Conservation (phyloP, 2,797 vertebrate species). For the Acanthurus tractus region DNA sequence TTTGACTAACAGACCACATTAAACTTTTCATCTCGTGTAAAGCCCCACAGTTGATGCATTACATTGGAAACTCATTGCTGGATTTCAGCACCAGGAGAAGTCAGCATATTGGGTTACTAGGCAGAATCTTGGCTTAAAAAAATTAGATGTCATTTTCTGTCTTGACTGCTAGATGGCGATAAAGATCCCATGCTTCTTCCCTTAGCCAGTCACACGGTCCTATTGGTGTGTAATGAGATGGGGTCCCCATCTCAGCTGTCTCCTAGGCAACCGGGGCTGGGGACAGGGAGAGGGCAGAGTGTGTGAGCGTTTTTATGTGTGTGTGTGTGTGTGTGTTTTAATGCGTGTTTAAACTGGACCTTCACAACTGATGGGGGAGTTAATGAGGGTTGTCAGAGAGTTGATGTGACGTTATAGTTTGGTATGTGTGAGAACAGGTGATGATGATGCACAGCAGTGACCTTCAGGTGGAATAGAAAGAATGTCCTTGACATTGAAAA, state of each 20-base stretch:
- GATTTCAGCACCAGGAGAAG: slow-evolving; percentile 55
- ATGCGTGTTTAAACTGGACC: slow-evolving; percentile 52
- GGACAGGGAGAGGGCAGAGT: slow-evolving; percentile 78
- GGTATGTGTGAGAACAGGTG: slow-evolving; percentile 10
- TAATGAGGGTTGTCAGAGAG: slow-evolving; percentile 44
- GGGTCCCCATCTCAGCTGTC: slow-evolving; percentile 80
- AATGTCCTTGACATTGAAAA: slow-evolving; percentile 56
- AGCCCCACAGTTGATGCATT: slow-evolving; percentile 10
- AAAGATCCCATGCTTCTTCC: slow-evolving; percentile 34
- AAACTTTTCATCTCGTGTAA: slow-evolving; percentile 36
- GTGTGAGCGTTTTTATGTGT: slow-evolving; percentile 43
- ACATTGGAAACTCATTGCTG: slow-evolving; percentile 62
- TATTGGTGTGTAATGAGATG: slow-evolving; percentile 71
- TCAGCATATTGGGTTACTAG: slow-evolving; percentile 82
- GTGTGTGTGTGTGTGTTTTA: slow-evolving; percentile 33
- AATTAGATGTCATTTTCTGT: slow-evolving; percentile 8
- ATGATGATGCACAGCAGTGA: slow-evolving; percentile 54
- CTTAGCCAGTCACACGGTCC: slow-evolving; percentile 61
- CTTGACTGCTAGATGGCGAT: slow-evolving; percentile 72
- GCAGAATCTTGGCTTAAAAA: slow-evolving; percentile 65
- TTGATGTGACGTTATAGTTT: slow-evolving; percentile 23
- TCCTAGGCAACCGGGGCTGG: slow-evolving; percentile 81
- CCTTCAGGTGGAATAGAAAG: slow-evolving; percentile 55
- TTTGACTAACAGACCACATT: slow-evolving; percentile 19
- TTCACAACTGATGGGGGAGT: slow-evolving; percentile 42